Conservation (phyloP, 2,113 vertebrate species). For the Oncorhynchus gorbuscha region DNA sequence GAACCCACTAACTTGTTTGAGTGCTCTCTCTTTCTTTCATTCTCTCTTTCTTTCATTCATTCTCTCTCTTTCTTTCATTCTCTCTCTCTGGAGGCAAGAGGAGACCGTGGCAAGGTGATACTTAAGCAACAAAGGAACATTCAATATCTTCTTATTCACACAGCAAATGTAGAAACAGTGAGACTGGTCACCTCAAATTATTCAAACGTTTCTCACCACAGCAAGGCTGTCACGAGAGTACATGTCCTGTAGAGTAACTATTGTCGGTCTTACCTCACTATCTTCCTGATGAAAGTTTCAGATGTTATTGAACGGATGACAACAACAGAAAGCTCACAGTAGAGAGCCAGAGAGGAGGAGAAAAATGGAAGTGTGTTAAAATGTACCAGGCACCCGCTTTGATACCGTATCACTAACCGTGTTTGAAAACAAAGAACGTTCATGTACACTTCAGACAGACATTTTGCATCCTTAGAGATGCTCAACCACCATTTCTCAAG, state of each 20-base stretch:
- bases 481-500: background rate
- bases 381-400: background rate
- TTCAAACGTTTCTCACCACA: background rate
- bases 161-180: background rate
- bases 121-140: background rate
- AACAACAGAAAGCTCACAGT: background rate
- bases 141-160: background rate
- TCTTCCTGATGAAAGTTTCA: background rate
- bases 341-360: background rate
- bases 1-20: background rate
- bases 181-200: background rate
- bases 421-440: conserved; percentile 4
- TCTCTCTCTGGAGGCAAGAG: background rate
- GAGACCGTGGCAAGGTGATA: background rate
- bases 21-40: background rate
- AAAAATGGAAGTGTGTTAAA: background rate
- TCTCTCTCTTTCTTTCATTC: background rate
- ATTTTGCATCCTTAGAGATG: background rate
- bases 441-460: conserved; percentile 9
- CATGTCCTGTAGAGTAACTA: background rate
- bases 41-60: too few relatives aligned
- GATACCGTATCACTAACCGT: background rate
- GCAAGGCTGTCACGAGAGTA: background rate
- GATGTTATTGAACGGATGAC: background rate
- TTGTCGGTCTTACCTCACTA: background rate